phyloP scores from a whole-genome alignment of 2,888 invertebrate species.

The Microchrysa polita region DNA sequence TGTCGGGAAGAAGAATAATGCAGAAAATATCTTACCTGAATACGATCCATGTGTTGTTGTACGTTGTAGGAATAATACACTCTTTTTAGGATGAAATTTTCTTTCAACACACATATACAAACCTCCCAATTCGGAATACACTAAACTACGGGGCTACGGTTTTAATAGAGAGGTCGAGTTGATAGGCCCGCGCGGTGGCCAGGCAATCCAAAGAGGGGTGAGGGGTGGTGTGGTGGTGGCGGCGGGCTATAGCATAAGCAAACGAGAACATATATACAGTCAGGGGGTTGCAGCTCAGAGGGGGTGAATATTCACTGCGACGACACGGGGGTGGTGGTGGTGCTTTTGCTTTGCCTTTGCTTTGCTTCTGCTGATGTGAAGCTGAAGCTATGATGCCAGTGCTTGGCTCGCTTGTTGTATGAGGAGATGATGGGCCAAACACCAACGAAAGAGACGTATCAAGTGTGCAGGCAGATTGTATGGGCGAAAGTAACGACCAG shows the following conservation, averaged over 20 bases:
- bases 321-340: conserved; percentile 7
- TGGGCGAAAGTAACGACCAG: no score
- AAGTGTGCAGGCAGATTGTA: no score
- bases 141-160: conserved; percentile 39
- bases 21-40: conserved; percentile 51
- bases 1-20: conserved; percentile 49
- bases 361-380: no score
- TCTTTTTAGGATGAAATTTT: conserved; percentile 44
- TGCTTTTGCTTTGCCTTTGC: no score
- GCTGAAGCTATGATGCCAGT: no score
- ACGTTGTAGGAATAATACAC: conserved; percentile 42
- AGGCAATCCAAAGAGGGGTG: no score
- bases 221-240: no score
- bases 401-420: no score
- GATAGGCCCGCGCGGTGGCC: conserved; percentile 24
- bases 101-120: conserved; percentile 44
- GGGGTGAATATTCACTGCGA: conserved; percentile 2
- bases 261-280: not conserved
- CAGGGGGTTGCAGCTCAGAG: no score
- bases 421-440: no score
- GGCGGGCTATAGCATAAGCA: no score
- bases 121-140: conserved; percentile 39
- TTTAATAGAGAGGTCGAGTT: conserved; percentile 32
- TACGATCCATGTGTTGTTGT: conserved; percentile 50
- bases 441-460: no score